Percentiles rank a stretch among this genome's conserved stretches.
These are phyloP conservation scores for Cossypha caffra DNA, from an alignment of 2,797 vertebrate genomes.

Conservation along the genomic window DNA sequence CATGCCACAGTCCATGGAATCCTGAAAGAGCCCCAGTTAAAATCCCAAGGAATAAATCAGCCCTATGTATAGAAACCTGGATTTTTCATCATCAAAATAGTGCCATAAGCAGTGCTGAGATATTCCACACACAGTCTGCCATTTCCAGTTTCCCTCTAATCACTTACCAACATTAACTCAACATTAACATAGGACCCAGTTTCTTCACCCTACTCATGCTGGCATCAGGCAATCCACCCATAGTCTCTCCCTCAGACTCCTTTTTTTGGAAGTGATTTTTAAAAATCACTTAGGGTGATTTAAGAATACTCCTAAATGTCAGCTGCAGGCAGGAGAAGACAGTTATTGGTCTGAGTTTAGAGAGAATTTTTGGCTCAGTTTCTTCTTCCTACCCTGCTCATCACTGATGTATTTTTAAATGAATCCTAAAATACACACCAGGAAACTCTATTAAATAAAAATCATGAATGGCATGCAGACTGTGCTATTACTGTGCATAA, in stretches of 20 bases:
- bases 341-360: slow-evolving; percentile 56
- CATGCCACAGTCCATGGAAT: not conserved
- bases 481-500: slow-evolving; percentile 65
- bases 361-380: slow-evolving; percentile 26
- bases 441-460: slow-evolving; percentile 70
- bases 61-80: not conserved
- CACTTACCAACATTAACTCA: slow-evolving; percentile 39
- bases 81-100: slow-evolving; percentile 7
- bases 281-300: slow-evolving; percentile 50
- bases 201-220: not conserved
- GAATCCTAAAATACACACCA: slow-evolving; percentile 61
- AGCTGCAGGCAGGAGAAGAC: slow-evolving; percentile 49
- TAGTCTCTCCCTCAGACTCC: not conserved
- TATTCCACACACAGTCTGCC: not conserved
- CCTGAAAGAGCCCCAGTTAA: not conserved
- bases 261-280: slow-evolving; percentile 53
- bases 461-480: slow-evolving; percentile 59
- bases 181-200: not conserved
- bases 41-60: not conserved
- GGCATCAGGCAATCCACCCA: slow-evolving; percentile 16
- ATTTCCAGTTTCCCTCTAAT: slow-evolving; percentile 20
- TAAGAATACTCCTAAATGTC: slow-evolving; percentile 40
- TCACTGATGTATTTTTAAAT: slow-evolving; percentile 69
- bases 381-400: slow-evolving; percentile 30
- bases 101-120: not conserved